Base-by-base conservation (phyloP, 2,113 vertebrate genomes). In the Pholis gunnellus region DNA sequence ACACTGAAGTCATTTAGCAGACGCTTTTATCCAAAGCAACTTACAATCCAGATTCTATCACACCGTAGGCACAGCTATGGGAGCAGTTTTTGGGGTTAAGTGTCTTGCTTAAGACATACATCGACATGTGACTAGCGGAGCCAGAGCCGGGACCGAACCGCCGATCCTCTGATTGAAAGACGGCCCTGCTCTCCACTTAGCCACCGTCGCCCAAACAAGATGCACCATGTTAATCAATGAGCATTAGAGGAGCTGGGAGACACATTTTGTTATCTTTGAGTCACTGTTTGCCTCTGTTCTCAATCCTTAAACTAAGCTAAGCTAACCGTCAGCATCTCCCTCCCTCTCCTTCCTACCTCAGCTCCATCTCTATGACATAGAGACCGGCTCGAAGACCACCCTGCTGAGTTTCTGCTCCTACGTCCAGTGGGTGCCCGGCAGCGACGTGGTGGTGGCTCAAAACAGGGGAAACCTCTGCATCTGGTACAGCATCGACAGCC, bases 401-500 rank as follows among this genome's bases (percentile, higher is more conserved):
- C 90, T 99, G 80, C 89, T 99, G 92, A 97, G 94, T 88, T 98
- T 96, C 69, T 99, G 98, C 94, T 97, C 97, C 66, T 99, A 97
- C 0, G 97, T 98, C 75, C 98, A 99, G 82, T 99, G 98, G 98
- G 97, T 99, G 1, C 98, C 97, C 0, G 96, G 96, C 88, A 99
- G 98, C 0, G 98, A 99, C 0, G 98, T 99, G 81, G 97, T 98
- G 65, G 97, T 99, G 9, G 97, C 97, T 56, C 98, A 99, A 88
- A 98, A 97, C 95, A 91, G 96, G 8, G 97, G 91, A 29, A 97
- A 86, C 89, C 94, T 99, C 57, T 99, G 97, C 79, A 85, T 99
- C 9, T 99, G 98, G 98, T 99, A 99, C 92, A 99, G 96, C 83
- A 98, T 98, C 0, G 97, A 99, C 87, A 97, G 97, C 56, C 97